Evolutionary conservation across 2,888 invertebrate species (phyloP).

Genomic region (Hirudinaria manillensis): DNA sequence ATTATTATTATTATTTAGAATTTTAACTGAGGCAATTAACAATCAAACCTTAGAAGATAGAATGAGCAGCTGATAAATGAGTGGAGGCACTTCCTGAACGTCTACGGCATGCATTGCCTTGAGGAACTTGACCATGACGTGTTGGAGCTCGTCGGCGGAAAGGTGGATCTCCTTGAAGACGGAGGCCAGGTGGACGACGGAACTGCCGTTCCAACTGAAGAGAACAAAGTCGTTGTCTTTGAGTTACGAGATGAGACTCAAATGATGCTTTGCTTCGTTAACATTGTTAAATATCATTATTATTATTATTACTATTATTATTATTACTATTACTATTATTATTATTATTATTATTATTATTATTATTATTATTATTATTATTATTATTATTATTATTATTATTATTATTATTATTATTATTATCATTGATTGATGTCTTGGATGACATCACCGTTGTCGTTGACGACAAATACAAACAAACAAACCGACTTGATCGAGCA

Average conservation of each 20-base stretch:
- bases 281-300: background rate
- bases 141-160: slow-evolving; percentile 48
- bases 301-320: too few species aligned
- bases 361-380: too few species aligned
- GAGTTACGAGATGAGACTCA: background rate
- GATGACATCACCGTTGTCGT: too few species aligned
- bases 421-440: too few species aligned
- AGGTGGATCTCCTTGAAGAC: slow-evolving; percentile 51
- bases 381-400: too few species aligned
- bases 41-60: slow-evolving; percentile 49
- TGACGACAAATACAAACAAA: too few species aligned
- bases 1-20: too few species aligned
- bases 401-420: too few species aligned
- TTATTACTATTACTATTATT: too few species aligned
- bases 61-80: slow-evolving; percentile 52
- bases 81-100: slow-evolving; percentile 50
- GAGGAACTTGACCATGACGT: slow-evolving; percentile 50
- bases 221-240: slow-evolving; percentile 21
- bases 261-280: background rate
- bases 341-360: too few species aligned
- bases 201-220: slow-evolving; percentile 47
- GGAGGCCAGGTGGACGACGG: slow-evolving; percentile 48
- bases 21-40: too few species aligned
- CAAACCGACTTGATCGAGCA: slow-evolving; percentile 47
- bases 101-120: slow-evolving; percentile 48